phyloP scores from a whole-genome alignment of 2,888 invertebrate genomes.

The Ophraella communa region DNA sequence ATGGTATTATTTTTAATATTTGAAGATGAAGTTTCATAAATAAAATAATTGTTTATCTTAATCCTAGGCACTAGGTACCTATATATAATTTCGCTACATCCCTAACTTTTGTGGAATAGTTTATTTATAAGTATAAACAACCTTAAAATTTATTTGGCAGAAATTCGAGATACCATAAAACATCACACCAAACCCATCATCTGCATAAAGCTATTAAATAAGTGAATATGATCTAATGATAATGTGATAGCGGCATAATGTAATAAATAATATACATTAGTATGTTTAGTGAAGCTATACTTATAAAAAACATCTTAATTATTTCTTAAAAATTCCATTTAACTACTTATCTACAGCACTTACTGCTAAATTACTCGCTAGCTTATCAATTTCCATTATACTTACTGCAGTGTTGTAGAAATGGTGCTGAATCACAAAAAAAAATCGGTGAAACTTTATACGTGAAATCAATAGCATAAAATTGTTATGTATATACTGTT shows the following conservation, averaged over 20 bases:
- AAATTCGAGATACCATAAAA: neutral
- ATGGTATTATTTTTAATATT: neutral
- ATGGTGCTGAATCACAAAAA: neutral
- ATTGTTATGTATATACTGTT: too few relatives aligned
- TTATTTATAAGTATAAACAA: too few relatives aligned
- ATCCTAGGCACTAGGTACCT: too few relatives aligned
- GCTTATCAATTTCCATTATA: slow-evolving; percentile 11
- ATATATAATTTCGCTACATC: too few relatives aligned
- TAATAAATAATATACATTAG: neutral
- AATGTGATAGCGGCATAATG: neutral
- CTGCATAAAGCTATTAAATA: neutral
- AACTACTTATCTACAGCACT: slow-evolving; percentile 8
- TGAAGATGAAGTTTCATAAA: neutral
- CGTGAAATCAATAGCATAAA: too few relatives aligned
- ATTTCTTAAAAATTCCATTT: neutral
- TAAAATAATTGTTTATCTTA: too few relatives aligned
- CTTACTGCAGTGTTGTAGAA: slow-evolving; percentile 2
- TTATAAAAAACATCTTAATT: neutral
- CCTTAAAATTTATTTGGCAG: too few relatives aligned
- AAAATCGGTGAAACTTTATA: too few relatives aligned
- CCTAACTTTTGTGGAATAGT: too few relatives aligned
- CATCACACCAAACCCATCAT: neutral
- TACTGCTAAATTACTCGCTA: slow-evolving; percentile 14
- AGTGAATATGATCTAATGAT: neutral
- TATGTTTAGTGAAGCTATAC: neutral